Conservation (phyloP, 1,140 invertebrate genomes). For the Scylla paramamosain region DNA sequence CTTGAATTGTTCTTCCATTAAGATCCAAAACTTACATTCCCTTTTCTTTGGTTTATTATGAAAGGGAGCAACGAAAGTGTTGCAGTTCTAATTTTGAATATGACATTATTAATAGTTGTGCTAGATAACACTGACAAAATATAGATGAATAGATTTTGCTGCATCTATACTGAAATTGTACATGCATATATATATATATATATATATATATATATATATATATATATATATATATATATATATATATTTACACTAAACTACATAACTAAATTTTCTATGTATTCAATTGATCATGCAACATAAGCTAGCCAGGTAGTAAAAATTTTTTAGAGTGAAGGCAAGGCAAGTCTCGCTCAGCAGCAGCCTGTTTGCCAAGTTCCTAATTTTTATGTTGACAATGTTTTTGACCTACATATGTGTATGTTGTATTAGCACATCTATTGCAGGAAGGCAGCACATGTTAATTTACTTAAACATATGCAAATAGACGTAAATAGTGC, state of each 20-base stretch:
- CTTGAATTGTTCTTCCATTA: not conserved
- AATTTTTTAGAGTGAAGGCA: not conserved
- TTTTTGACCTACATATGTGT: not conserved
- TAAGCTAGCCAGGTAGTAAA: not conserved
- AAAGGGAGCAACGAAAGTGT: not conserved
- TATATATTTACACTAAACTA: not conserved
- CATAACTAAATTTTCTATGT: not conserved
- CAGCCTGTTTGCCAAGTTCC: not conserved
- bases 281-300: not conserved
- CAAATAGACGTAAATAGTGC: no score
- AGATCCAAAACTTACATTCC: not conserved
- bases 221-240: not conserved
- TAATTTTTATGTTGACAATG: not conserved
- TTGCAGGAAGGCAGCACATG: not conserved
- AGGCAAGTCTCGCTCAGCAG: not conserved
- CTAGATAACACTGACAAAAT: not conserved
- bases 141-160: not conserved
- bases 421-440: not conserved
- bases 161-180: not conserved
- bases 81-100: not conserved
- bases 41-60: not conserved
- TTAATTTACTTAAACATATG: not conserved
- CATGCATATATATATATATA: slow-evolving; percentile 12
- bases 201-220: not conserved
- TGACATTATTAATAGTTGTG: not conserved